Evolutionary conservation across 2,113 vertebrate species (phyloP).

Genomic region (Gopherus evgoodei): DNA sequence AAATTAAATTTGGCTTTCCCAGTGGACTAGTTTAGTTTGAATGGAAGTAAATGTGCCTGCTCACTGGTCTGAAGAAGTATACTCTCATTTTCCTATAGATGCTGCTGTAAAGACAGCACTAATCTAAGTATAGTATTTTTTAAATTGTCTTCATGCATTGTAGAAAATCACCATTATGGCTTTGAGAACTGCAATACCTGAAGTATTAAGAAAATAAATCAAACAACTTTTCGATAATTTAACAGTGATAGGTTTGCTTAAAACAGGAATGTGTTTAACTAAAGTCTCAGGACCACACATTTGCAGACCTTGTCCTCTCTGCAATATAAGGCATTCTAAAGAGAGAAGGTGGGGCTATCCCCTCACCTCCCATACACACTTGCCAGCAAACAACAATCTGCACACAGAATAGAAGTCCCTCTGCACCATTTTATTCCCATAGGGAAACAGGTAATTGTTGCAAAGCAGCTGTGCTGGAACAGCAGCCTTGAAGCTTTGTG

Average conservation of each 20-base stretch:
- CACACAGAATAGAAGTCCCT: not conserved
- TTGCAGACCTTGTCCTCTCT: not conserved
- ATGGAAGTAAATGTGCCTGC: slow-evolving; percentile 79
- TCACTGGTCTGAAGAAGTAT: slow-evolving; percentile 75
- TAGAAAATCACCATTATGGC: slow-evolving; percentile 58
- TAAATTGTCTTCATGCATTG: slow-evolving; percentile 54
- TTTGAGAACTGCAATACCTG: not conserved
- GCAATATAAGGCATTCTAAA: not conserved
- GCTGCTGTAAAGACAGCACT: slow-evolving; percentile 68
- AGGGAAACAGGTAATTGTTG: not conserved
- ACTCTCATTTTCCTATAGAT: slow-evolving; percentile 71
- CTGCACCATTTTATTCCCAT: not conserved
- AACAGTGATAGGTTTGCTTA: slow-evolving; percentile 34
- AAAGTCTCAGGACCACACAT: not conserved
- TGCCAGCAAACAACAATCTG: not conserved
- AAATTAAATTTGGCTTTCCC: slow-evolving; percentile 75
- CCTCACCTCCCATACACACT: not conserved
- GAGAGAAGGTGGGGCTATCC: not conserved
- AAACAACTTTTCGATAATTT: slow-evolving; percentile 18
- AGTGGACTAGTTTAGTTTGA: slow-evolving; percentile 78
- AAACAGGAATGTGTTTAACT: slow-evolving; percentile 13
- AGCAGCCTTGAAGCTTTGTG: not conserved
- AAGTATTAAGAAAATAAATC: slow-evolving; percentile 54
- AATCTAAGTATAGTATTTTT: slow-evolving; percentile 77
- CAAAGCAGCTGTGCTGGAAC: not conserved